Evolutionary conservation across 1,140 invertebrate species (phyloP), one percentile per base, ranked within the genome.

Genomic region (Diplogasteroides magnus): DNA sequence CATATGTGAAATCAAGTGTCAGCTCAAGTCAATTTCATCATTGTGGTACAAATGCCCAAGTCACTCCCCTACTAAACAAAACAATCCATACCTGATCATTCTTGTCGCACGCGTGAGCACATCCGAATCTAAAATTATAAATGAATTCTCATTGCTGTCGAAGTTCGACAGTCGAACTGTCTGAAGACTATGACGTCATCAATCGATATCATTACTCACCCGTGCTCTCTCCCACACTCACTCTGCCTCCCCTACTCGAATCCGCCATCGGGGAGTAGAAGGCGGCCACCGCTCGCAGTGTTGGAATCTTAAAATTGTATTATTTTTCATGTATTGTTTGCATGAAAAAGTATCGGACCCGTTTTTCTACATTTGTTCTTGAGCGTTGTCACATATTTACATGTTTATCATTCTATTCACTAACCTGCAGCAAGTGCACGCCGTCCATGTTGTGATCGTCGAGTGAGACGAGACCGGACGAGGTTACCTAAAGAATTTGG

Each of bases 201-300:
- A n/a, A n/a, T n/a, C n/a, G n/a, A n/a, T n/a, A n/a, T 62, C 19
- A 32, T 29, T 19, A 2, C 37, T 23, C 71, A 75, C 72, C 72
- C 14, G 70, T 77, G n/a, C 69, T 75, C 67, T 82, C 80, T n/a
- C 56, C 66, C 15, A 82, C 75, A 48, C 59, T 72, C 25, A 80
- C 77, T 56, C 73, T 64, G 26, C 79, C 79, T 26, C 76, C 64
- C 25, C 57, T 63, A 32, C 23, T 58, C 2, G 74, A 64, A n/a
- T 82, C 57, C 58, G 81, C 81, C 28, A 81, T 82, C 1, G 77
- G 64, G 25, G 77, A 74, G 61, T 78, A 82, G 72, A 83, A 83
- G 14, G 80, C 81, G 55, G 80, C 80, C 31, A 82, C 67, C 37
- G n/a, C n/a, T n/a, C n/a, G n/a, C n/a, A n/a, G n/a, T n/a, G n/a